Evolutionary conservation across 1,140 invertebrate genomes (phyloP), one percentile per base, ranked within the genome.

Genomic region (Hermetia illucens): DNA sequence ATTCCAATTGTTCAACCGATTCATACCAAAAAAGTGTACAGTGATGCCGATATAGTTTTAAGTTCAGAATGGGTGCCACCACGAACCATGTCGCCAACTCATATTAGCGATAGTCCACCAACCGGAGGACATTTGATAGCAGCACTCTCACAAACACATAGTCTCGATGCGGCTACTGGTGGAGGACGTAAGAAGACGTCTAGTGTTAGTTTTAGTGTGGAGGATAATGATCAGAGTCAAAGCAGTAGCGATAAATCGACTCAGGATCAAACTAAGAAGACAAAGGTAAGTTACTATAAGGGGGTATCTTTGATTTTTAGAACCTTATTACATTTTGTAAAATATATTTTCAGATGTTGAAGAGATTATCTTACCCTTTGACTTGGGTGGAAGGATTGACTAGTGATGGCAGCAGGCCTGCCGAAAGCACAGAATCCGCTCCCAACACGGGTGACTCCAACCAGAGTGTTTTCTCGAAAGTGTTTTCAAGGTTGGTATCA

Each of bases 341-440:
- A 19, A 9, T 20, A 19, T 12, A 46, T 33, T 57, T 62, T 19
- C 47, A 86, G 82, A 87, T 90, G 79, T 64, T 90, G 40, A 91
- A 91, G 64, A 72, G 87, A 47, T 70, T 92, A 24, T 90, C 85
- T 1, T 89, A 91, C 63, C 88, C 88, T n/a, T 61, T 91, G 31
- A 79, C 85, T 2, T 90, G 85, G 85, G 84, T 92, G 72, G 88
- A 90, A 62, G 85, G 84, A 15, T 63, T 86, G 15, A 77, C 79
- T 2, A 77, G 78, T 20, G 79, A 82, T 29, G 35, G 19, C 16
- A 54, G 42, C 42, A 58, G 50, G 43, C 55, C 55, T 34, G 51
- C 39, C 40, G 57, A 54, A 40, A 38, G 18, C 44, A 45, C 48
- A 21, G 58, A 61, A 31, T 61, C 58, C 34, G 58, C 58, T 9